These are phyloP conservation scores for Oreochromis grahami DNA, from an alignment of 2,797 vertebrate species.

Conservation along the genomic window DNA sequence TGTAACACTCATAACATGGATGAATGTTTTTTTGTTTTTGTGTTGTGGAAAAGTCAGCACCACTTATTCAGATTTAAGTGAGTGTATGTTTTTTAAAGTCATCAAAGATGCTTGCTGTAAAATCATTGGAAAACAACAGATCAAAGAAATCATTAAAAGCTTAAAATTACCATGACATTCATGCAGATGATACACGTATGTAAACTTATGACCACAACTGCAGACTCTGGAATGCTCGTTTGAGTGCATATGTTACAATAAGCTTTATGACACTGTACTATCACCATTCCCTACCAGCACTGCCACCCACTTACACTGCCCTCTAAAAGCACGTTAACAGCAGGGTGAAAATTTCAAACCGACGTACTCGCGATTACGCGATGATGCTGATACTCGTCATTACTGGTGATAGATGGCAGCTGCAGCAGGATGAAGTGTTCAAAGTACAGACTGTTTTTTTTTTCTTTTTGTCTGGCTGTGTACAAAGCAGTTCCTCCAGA, in stretches of 20 bases:
- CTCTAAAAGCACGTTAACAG: neutral
- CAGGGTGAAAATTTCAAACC: neutral
- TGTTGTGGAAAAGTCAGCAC: too few relatives aligned
- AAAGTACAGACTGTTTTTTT: neutral
- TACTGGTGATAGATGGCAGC: neutral
- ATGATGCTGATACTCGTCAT: neutral
- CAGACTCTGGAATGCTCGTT: too few relatives aligned
- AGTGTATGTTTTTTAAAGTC: too few relatives aligned
- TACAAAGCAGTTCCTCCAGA: neutral
- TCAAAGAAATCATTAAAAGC: too few relatives aligned
- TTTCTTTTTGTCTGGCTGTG: neutral
- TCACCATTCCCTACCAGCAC: neutral
- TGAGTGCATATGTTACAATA: neutral
- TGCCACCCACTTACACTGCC: neutral
- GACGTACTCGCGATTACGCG: neutral
- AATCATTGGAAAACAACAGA: too few relatives aligned
- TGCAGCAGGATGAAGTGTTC: neutral
- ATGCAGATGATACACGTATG: neutral
- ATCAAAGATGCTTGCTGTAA: too few relatives aligned
- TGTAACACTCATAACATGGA: neutral
- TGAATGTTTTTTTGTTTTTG: neutral
- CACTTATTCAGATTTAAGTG: too few relatives aligned
- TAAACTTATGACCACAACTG: neutral
- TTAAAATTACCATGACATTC: neutral
- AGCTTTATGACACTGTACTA: neutral